Percentiles rank a stretch among this genome's conserved stretches.
phyloP scores from a whole-genome alignment of 2,113 vertebrate species.

The Brienomyrus brachyistius region DNA sequence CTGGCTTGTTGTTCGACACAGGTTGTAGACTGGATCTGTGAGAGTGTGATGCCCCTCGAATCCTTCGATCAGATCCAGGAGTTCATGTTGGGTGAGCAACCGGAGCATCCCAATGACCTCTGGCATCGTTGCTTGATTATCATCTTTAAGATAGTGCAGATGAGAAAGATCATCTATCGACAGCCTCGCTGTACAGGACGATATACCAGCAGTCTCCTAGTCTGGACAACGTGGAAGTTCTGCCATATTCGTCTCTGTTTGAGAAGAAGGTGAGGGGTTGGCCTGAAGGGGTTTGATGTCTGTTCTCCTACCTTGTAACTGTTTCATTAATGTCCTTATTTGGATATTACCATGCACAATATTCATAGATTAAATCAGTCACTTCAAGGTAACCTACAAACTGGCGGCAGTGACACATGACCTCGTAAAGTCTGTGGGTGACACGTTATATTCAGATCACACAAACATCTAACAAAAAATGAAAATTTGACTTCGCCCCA shows the following conservation, averaged over 20 bases:
- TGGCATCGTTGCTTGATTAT: too few species aligned
- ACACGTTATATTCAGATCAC: background rate
- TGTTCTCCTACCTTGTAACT: background rate
- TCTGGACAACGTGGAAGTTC: slow-evolving; percentile 63
- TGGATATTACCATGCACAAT: background rate
- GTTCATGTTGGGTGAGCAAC: slow-evolving; percentile 80
- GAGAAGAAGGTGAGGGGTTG: slow-evolving; percentile 69
- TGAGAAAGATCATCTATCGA: too few species aligned
- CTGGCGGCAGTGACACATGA: too few species aligned
- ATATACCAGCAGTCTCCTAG: slow-evolving; percentile 62
- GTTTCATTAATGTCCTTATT: background rate
- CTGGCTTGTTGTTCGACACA: slow-evolving; percentile 36
- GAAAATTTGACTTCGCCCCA: background rate
- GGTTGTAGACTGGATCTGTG: slow-evolving; percentile 85
- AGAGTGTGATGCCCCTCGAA: slow-evolving; percentile 65
- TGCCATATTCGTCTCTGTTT: slow-evolving; percentile 76
- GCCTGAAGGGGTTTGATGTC: background rate
- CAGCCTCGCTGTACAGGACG: slow-evolving; percentile 78
- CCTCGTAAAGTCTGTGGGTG: background rate
- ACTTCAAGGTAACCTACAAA: background rate
- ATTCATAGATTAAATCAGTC: background rate
- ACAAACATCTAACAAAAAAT: background rate
- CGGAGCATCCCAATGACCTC: background rate
- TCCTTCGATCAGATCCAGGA: slow-evolving; percentile 89
- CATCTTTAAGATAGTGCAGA: background rate